phyloP scores from a whole-genome alignment of 2,113 vertebrate species.

The Aegotheles bennettii region DNA sequence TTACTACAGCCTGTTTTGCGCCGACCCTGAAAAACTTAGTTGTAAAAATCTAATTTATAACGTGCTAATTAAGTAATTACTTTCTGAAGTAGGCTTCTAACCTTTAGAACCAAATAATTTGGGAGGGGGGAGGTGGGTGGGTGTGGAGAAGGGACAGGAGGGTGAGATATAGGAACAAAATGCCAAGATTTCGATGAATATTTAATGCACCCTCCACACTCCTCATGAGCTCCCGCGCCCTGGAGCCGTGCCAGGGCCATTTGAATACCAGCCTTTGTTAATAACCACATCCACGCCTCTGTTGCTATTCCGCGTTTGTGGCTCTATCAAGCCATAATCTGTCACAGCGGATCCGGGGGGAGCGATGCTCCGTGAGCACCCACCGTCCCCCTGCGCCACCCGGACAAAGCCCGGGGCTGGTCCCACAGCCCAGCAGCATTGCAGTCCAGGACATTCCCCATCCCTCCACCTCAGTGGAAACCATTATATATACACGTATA shows the following conservation, averaged over 20 bases:
- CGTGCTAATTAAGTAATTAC: not conserved
- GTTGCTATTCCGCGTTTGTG: not conserved
- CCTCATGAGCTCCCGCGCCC: slow-evolving; percentile 18
- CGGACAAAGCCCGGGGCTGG: not conserved
- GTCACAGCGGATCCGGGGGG: not conserved
- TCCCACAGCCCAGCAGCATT: not conserved
- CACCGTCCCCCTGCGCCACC: not conserved
- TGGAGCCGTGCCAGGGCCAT: slow-evolving; percentile 54
- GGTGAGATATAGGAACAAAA: not conserved
- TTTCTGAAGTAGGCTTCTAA: not conserved
- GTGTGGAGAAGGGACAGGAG: not conserved
- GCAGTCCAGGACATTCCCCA: fast-evolving
- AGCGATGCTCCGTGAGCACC: fast-evolving
- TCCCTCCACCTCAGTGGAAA: fast-evolving
- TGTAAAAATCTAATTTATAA: not conserved
- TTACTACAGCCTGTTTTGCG: not conserved
- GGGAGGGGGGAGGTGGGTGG: too few species aligned
- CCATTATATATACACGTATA: fast-evolving
- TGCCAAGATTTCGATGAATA: slow-evolving; percentile 56
- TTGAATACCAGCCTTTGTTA: slow-evolving; percentile 63
- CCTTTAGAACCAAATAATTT: not conserved
- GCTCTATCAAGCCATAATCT: slow-evolving; percentile 26
- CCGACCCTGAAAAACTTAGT: not conserved
- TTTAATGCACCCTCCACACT: slow-evolving; percentile 15
- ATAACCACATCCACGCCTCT: not conserved